Evolutionary conservation across 2,113 vertebrate genomes (phyloP).

Genomic region (Aphyosemion australe): DNA sequence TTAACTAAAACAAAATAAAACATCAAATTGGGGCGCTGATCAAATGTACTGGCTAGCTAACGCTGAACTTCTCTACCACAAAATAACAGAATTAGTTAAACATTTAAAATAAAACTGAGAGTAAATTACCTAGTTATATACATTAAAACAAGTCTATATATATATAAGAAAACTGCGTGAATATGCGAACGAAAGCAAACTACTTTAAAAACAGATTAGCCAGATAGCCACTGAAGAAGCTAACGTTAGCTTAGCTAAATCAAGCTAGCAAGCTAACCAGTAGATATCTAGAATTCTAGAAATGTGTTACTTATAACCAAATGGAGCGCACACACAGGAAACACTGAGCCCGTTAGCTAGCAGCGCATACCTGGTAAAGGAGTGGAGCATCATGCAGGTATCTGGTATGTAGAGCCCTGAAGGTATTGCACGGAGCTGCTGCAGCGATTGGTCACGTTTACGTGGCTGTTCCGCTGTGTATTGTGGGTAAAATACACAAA

Average conservation of each 20-base stretch:
- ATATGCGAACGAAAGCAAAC: neutral
- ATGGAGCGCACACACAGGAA: neutral
- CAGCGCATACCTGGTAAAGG: slow-evolving; percentile 23
- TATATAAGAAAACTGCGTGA: too few relatives aligned
- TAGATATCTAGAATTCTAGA: neutral
- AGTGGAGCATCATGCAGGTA: slow-evolving; percentile 31
- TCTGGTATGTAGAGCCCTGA: neutral
- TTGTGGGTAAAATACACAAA: slow-evolving; percentile 65
- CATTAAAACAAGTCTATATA: too few relatives aligned
- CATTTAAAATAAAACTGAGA: too few relatives aligned
- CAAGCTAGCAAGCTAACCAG: slow-evolving; percentile 1
- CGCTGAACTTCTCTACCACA: neutral
- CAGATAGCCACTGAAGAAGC: slow-evolving; percentile 13
- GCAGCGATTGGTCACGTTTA: slow-evolving; percentile 44
- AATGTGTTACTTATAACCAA: neutral
- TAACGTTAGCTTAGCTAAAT: slow-evolving; percentile 20
- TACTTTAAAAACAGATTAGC: neutral
- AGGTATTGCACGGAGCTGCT: neutral
- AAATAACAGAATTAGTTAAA: too few relatives aligned
- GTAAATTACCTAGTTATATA: too few relatives aligned
- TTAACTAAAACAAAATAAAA: neutral
- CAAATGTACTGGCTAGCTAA: neutral
- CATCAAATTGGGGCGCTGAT: fast-evolving
- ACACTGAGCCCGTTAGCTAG: fast-evolving
- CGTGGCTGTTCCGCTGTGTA: slow-evolving; percentile 75